Evolutionary conservation across 2,113 vertebrate species (phyloP).

Genomic region (Syngnathoides biaculeatus): DNA sequence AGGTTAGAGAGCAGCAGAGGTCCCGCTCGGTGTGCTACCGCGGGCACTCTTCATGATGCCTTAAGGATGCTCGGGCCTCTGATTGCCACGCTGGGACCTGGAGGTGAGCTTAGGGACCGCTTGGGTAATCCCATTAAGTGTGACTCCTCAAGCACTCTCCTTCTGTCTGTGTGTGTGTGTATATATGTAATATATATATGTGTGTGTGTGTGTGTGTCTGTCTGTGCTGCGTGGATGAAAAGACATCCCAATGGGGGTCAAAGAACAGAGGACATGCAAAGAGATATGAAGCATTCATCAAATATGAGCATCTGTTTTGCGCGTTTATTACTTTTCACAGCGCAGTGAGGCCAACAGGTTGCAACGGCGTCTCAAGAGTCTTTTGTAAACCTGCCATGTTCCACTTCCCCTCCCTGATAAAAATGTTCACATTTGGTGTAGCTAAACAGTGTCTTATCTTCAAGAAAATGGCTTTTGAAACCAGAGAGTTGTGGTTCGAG

Average conservation of each 20-base stretch:
- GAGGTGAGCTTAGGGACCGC: conserved; percentile 73
- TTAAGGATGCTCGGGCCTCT: conserved; percentile 65
- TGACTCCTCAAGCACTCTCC: conserved; percentile 64
- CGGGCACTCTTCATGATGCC: conserved; percentile 71
- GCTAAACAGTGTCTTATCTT: no score
- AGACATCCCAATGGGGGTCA: no score
- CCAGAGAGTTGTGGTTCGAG: no score
- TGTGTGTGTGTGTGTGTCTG: conserved; percentile 12
- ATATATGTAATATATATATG: conserved; percentile 31
- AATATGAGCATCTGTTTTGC: conserved; percentile 50
- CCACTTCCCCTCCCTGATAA: no score
- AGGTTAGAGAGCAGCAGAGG: conserved; percentile 75
- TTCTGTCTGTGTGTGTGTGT: conserved; percentile 27
- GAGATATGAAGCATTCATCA: conserved; percentile 60
- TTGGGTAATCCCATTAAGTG: conserved; percentile 79
- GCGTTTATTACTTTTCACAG: conserved; percentile 49
- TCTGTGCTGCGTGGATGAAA: no score
- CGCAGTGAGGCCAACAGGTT: conserved; percentile 17
- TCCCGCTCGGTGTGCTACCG: conserved; percentile 69
- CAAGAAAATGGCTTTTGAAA: no score
- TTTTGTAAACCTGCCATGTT: no score
- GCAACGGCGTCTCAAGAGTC: no score
- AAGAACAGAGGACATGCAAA: conserved; percentile 62
- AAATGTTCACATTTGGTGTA: no score
- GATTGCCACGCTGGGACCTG: conserved; percentile 76